Evolutionary conservation across 2,888 invertebrate genomes (phyloP).

Genomic region (Penaeus monodon): DNA sequence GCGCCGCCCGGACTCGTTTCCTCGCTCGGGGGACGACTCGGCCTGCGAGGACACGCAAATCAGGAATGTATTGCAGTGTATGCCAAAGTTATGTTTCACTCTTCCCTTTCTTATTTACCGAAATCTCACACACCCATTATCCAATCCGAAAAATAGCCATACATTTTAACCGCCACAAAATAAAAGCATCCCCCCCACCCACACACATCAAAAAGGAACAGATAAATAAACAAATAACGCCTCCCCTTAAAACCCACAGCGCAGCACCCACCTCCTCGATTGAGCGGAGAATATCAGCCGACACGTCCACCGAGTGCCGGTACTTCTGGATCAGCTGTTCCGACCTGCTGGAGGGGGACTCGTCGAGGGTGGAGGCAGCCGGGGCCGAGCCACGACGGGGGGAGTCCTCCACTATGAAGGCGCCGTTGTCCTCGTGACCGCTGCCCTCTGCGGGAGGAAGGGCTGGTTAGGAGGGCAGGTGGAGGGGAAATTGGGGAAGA

Average conservation of each 20-base stretch:
- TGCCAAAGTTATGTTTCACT: too few relatives aligned
- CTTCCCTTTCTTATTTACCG: too few relatives aligned
- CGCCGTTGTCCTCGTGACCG: not conserved
- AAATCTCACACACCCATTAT: too few relatives aligned
- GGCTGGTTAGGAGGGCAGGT: too few relatives aligned
- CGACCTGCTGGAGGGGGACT: constrained; percentile 38
- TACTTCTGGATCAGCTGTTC: constrained; percentile 66
- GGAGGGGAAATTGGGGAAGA: too few relatives aligned
- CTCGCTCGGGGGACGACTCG: constrained; percentile 19
- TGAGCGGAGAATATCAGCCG: constrained; percentile 63
- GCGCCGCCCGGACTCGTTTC: constrained; percentile 31
- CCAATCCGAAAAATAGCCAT: too few relatives aligned
- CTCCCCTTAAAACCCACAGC: not conserved
- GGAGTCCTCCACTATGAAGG: not conserved
- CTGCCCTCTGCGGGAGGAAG: constrained; percentile 3
- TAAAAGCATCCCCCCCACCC: too few relatives aligned
- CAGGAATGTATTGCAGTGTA: too few relatives aligned
- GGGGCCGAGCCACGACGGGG: not conserved
- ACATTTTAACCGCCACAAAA: too few relatives aligned
- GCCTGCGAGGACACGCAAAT: not conserved
- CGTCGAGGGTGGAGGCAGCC: constrained; percentile 1
- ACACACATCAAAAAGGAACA: not conserved
- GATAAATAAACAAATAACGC: not conserved
- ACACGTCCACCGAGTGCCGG: constrained; percentile 64
- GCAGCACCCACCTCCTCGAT: constrained; percentile 59